These are phyloP conservation scores for Salvelinus alpinus DNA, from an alignment of 2,113 vertebrate species.

Conservation along the genomic window DNA sequence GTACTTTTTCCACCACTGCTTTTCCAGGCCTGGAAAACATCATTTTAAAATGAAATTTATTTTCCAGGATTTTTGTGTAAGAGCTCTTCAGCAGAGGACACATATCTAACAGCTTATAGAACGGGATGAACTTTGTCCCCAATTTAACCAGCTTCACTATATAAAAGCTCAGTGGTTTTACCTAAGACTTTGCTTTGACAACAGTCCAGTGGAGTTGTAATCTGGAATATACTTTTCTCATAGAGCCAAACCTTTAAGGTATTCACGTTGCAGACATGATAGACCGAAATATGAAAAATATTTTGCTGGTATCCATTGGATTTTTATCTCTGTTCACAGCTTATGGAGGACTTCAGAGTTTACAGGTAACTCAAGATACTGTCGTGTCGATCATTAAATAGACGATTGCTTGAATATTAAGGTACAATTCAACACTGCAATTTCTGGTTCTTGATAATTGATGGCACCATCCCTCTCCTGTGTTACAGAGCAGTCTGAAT, in stretches of 20 bases:
- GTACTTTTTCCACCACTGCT: too few species aligned
- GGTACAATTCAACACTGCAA: not conserved
- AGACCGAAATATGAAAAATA: conserved; percentile 81
- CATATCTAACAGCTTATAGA: not conserved
- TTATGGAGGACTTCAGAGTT: conserved; percentile 88
- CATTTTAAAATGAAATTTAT: too few species aligned
- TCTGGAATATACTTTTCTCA: not conserved
- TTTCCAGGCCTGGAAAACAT: too few species aligned
- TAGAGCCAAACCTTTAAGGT: not conserved
- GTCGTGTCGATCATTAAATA: not conserved
- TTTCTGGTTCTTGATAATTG: not conserved
- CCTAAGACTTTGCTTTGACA: not conserved
- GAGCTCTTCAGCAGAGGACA: not conserved
- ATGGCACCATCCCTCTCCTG: not conserved
- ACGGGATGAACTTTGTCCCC: conserved; percentile 58
- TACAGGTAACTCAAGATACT: conserved; percentile 79
- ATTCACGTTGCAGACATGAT: conserved; percentile 71
- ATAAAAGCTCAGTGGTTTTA: conserved; percentile 16
- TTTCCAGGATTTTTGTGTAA: not conserved
- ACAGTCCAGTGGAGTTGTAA: not conserved
- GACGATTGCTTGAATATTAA: not conserved
- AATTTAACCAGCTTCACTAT: not conserved
- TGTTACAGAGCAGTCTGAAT: conserved; percentile 11
- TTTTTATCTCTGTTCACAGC: conserved; percentile 92
- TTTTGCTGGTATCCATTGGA: conserved; percentile 84